phyloP scores from a whole-genome alignment of 2,888 invertebrate genomes.

The Lasioglossum lativentre region DNA sequence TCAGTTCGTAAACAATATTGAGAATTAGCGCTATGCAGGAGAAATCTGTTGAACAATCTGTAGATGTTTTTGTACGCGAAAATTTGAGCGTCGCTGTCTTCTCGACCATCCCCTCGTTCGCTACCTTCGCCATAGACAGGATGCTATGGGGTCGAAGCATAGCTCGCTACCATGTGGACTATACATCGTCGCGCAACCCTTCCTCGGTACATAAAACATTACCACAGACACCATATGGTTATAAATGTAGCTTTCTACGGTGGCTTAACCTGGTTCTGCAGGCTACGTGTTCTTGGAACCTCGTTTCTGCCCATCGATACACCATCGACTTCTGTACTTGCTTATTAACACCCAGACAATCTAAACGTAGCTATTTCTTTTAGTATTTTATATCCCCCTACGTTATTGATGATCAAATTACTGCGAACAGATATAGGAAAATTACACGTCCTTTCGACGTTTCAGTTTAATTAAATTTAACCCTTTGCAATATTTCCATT shows the following conservation, averaged over 20 bases:
- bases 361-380: not conserved
- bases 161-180: constrained; percentile 65
- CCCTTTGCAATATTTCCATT: too few species aligned
- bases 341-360: not conserved
- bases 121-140: constrained; percentile 66
- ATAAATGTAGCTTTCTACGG: constrained; percentile 57
- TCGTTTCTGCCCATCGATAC: constrained; percentile 1
- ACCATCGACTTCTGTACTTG: not conserved
- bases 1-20: not conserved
- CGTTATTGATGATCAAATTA: too few species aligned
- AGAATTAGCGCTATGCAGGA: too few species aligned
- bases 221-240: constrained; percentile 72
- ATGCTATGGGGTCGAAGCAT: constrained; percentile 64
- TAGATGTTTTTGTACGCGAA: not conserved
- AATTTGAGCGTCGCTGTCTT: constrained; percentile 66
- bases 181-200: constrained; percentile 62
- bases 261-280: constrained; percentile 65
- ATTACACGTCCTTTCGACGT: too few species aligned
- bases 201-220: constrained; percentile 64
- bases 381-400: not conserved
- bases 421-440: too few species aligned
- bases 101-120: constrained; percentile 64
- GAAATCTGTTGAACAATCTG: too few species aligned
- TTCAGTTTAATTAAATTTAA: too few species aligned
- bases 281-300: constrained; percentile 34